Evolutionary conservation across 1,140 invertebrate species (phyloP).

Genomic region (Laupala kohalensis): DNA sequence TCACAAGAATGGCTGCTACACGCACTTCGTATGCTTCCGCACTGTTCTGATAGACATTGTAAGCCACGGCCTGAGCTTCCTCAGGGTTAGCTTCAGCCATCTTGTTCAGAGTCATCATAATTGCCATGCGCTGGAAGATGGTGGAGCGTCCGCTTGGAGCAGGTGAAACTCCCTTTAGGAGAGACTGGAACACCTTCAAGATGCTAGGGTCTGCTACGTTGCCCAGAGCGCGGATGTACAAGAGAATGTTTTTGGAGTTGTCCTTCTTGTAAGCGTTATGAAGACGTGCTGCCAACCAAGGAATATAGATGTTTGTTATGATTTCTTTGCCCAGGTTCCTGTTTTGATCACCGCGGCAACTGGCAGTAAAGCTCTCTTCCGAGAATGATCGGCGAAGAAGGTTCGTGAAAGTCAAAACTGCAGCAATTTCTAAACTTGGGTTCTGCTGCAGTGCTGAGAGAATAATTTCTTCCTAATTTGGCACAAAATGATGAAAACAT

Average conservation of each 20-base stretch:
- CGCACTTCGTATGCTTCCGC: constrained; percentile 47
- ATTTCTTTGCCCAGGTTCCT: constrained; percentile 33
- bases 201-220: constrained; percentile 43
- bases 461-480: too few relatives aligned
- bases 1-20: constrained; percentile 41
- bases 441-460: too few relatives aligned
- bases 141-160: constrained; percentile 22
- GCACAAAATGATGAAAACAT: too few relatives aligned
- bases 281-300: constrained; percentile 37
- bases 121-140: constrained; percentile 43
- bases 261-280: constrained; percentile 33
- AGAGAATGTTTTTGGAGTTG: constrained; percentile 39
- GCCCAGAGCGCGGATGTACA: constrained; percentile 46
- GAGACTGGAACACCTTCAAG: constrained; percentile 44
- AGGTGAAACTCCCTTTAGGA: constrained; percentile 49
- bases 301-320: constrained; percentile 39
- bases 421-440: constrained; percentile 31
- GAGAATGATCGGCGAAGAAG: constrained; percentile 43
- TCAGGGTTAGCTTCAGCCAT: constrained; percentile 34
- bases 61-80: constrained; percentile 38
- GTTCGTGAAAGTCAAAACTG: constrained; percentile 39
- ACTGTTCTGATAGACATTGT: constrained; percentile 49
- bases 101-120: constrained; percentile 38
- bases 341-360: constrained; percentile 41
- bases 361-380: constrained; percentile 36